These are phyloP conservation scores for Drosophila grimshawi DNA, from an alignment of 1,140 invertebrate genomes.

Conservation along the genomic window DNA sequence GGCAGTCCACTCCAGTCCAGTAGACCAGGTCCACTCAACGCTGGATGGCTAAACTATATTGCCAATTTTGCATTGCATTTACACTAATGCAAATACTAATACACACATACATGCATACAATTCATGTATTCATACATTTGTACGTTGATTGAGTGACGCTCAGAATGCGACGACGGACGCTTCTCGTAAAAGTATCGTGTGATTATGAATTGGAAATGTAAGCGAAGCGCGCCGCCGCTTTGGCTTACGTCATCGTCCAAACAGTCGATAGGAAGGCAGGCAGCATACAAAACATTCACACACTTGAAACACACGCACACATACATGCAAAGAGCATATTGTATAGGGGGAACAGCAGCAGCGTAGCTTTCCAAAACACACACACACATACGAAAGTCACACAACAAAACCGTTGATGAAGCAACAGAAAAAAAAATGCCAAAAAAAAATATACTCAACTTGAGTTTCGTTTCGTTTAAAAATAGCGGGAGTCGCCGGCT, in stretches of 20 bases:
- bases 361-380: constrained; percentile 66
- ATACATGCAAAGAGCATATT: constrained; percentile 67
- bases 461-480: constrained; percentile 67
- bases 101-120: constrained; percentile 43
- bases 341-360: constrained; percentile 62
- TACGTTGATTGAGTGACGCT: constrained; percentile 34
- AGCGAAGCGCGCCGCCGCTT: constrained; percentile 43
- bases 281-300: constrained; percentile 53
- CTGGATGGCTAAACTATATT: constrained; percentile 47
- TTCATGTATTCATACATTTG: constrained; percentile 18
- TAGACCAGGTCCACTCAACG: constrained; percentile 30
- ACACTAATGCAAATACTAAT: constrained; percentile 20
- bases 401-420: constrained; percentile 71
- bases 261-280: constrained; percentile 49
- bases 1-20: constrained; percentile 45
- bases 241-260: constrained; percentile 75
- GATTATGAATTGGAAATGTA: constrained; percentile 77
- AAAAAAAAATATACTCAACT: constrained; percentile 55
- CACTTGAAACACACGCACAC: constrained; percentile 22
- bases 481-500: constrained; percentile 59
- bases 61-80: constrained; percentile 51
- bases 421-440: constrained; percentile 47
- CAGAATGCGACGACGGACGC: constrained; percentile 40
- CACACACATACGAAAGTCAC: constrained; percentile 50
- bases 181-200: constrained; percentile 69